Evolutionary conservation across 2,888 invertebrate genomes (phyloP), one percentile per base, ranked within the genome.

Genomic region (Tenthredo distinguenda): DNA sequence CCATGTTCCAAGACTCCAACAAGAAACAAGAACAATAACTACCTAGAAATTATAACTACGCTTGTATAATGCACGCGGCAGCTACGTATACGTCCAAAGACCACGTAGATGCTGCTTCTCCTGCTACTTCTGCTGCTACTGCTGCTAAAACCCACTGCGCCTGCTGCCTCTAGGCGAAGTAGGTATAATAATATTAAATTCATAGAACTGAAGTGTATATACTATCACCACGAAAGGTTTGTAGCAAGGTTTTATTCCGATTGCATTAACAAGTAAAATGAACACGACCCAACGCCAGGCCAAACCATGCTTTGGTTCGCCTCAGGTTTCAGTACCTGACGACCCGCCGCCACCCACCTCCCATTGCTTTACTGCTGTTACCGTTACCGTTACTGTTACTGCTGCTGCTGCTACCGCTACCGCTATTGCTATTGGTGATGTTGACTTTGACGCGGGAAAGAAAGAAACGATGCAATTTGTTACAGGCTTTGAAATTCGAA

Each of bases 241-340:
- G 9, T 15, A 43, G 77, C 26, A 55, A 34, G 34, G 77, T 77
- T 77, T 77, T 50, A 77, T 77, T 77, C 77, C 77, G 55, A 77
- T 77, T 77, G 55, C 77, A 77, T 77, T 77, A 77, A 77, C 77
- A 77, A 77, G 77, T 77, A 77, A 77, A 77, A 77, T 77, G 77
- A 77, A 77, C 50, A 34, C 50, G 77, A 55, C 55, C 47, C 47
- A 40, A 47, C 26, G 12, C 77, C 55, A n/a, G 9, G 31, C 18
- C 68, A 68, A 12, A 9, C 72, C 43, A 43, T 15, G 21, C 21
- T 74, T 74, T 74, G 72, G 72, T 74, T 74, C 40, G 55, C 77
- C 55, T 77, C 50, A 34, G 77, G 50, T 77, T 77, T 55, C 55
- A 77, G n/a, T 31, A 34, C 34, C 31, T 18, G 26, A 6, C 10